Evolutionary conservation across 2,797 vertebrate genomes (phyloP), one percentile per base, ranked within the genome.

Genomic region (Eremophila alpestris): DNA sequence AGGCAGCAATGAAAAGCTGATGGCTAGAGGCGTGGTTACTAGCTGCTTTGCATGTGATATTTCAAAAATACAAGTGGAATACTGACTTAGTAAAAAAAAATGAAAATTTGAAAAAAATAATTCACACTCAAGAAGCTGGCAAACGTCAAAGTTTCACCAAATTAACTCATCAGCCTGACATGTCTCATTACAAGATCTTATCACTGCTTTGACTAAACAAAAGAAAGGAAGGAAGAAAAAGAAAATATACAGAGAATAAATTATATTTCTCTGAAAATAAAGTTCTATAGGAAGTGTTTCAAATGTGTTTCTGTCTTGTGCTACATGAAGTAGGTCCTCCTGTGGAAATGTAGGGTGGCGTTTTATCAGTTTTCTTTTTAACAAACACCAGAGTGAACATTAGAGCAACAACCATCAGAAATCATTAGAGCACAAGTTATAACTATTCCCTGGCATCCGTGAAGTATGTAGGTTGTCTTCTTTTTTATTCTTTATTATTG

Each of bases 371-470:
- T 93, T 89, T 94, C 77, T 46, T 94, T 83, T 70, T 94, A 94
- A 93, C 1, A 0, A 94, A 92, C 69, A 95, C 56, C 67, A 95
- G 65, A 95, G 40, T 85, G 94, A 96, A 93, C 29, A 94, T 24
- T 88, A 84, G 49, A 94, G 77, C 74, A 92, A 79, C 92, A 94
- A 80, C 63, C 84, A 90, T 64, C 75, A 95, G 88, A 96, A 96
- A 96, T 77, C 64, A 95, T 86, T 78, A 79, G 27, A 95, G 64
- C 83, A 93, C 83, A 96, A 93, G 83, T 96, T 77, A 52, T 60
- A 82, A 97, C 89, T 82, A 38, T 67, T 95, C 85, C 86, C 60
- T 65, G 20, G 91, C 58, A 91, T 67, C 82, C 92, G 82, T 74
- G 60, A 69, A 86, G 40, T 82, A 92, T 60, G 86, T 49, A 73